Evolutionary conservation across 2,888 invertebrate species (phyloP).

Genomic region (Rhamphomyia laevipes): DNA sequence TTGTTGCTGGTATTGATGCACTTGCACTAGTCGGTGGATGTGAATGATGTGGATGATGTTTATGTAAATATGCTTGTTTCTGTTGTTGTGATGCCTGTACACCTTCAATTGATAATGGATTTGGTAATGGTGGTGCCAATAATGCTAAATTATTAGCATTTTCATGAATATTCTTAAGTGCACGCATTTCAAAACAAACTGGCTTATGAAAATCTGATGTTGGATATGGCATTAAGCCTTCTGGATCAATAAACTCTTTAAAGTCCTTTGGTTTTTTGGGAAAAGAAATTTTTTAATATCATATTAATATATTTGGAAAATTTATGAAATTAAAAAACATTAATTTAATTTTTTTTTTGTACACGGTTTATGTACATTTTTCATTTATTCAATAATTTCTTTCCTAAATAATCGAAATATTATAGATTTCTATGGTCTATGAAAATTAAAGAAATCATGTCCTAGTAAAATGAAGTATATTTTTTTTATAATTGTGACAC

Average conservation of each 20-base stretch:
- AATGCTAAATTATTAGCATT: constrained; percentile 22
- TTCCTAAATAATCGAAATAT: too few relatives aligned
- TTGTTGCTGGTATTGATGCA: constrained; percentile 11
- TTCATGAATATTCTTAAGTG: constrained; percentile 33
- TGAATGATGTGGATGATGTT: background rate
- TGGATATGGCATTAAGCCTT: constrained; percentile 74
- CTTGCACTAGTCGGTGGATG: constrained; percentile 6
- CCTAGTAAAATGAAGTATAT: too few relatives aligned
- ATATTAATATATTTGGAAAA: constrained; percentile 17
- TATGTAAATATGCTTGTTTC: constrained; percentile 10
- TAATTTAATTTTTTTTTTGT: background rate
- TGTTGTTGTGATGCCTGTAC: constrained; percentile 13
- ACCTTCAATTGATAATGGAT: constrained; percentile 14
- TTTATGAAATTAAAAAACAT: background rate
- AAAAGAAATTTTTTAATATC: constrained; percentile 16
- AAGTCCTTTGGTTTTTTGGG: constrained; percentile 49
- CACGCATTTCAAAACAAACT: constrained; percentile 68
- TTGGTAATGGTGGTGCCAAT: constrained; percentile 18
- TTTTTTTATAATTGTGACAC: too few relatives aligned
- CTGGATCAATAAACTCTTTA: constrained; percentile 84
- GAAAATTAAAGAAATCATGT: too few relatives aligned
- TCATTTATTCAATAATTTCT: too few relatives aligned
- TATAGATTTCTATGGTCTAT: too few relatives aligned
- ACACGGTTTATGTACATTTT: background rate
- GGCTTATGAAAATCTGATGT: constrained; percentile 76